These are phyloP conservation scores for Bombus confusus DNA, from an alignment of 1,140 invertebrate species.

Conservation along the genomic window DNA sequence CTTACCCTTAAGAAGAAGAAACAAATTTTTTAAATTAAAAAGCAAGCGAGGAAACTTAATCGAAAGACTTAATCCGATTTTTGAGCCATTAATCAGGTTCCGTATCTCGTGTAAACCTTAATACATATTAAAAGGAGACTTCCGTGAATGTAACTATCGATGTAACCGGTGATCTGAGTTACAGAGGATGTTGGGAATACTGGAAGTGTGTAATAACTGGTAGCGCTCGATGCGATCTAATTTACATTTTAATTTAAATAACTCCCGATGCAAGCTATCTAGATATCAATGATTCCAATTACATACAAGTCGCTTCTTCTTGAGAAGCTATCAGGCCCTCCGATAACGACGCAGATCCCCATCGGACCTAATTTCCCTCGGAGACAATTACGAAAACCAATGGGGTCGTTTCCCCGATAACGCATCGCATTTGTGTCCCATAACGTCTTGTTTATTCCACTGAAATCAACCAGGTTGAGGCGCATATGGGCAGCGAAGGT, in stretches of 20 bases:
- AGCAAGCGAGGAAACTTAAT: too few relatives aligned
- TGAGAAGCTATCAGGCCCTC: background rate
- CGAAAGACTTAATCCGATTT: too few relatives aligned
- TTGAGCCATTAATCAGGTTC: too few relatives aligned
- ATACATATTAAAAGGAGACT: background rate
- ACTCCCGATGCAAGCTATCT: constrained; percentile 17
- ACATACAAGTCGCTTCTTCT: background rate
- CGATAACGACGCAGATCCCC: background rate
- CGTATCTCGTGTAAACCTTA: too few relatives aligned
- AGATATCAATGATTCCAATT: constrained; percentile 44
- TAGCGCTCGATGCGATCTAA: constrained; percentile 20
- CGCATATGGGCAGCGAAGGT: too few relatives aligned
- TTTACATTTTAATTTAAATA: constrained; percentile 52
- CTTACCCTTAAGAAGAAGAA: too few relatives aligned
- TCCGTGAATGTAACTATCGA: background rate
- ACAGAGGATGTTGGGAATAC: background rate
- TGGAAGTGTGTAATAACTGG: background rate
- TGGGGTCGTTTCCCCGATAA: constrained; percentile 12
- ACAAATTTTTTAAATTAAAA: too few relatives aligned
- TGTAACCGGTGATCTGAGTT: background rate
- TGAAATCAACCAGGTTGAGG: background rate
- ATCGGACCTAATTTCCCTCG: constrained; percentile 1
- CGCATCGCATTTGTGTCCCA: constrained; percentile 10
- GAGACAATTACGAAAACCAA: constrained; percentile 33
- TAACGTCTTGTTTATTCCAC: constrained; percentile 16